phyloP scores from a whole-genome alignment of 1,140 invertebrate species.

The Parapsyche elsis region DNA sequence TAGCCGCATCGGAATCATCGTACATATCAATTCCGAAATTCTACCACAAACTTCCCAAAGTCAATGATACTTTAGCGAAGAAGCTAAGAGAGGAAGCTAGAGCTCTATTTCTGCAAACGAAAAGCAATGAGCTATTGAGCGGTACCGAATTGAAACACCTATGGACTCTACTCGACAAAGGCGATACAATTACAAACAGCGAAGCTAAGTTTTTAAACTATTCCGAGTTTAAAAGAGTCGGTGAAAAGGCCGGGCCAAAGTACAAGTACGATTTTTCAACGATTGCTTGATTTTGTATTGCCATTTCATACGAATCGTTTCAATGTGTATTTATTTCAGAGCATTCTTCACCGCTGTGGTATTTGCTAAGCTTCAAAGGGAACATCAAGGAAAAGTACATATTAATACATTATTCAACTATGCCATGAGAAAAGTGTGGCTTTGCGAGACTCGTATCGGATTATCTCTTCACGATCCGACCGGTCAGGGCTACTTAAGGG shows the following conservation, averaged over 20 bases:
- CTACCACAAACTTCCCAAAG: conserved; percentile 81
- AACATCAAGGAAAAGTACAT: conserved; percentile 83
- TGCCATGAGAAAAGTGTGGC: conserved; percentile 94
- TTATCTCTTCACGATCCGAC: conserved; percentile 93
- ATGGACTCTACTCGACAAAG: conserved; percentile 84
- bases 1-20: conserved; percentile 31
- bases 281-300: neutral
- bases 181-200: conserved; percentile 77
- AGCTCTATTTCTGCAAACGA: conserved; percentile 85
- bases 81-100: conserved; percentile 89
- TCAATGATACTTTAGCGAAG: conserved; percentile 79
- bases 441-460: conserved; percentile 92
- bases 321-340: conserved; percentile 57
- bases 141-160: conserved; percentile 88
- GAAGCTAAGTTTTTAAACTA: conserved; percentile 90
- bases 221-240: conserved; percentile 83
- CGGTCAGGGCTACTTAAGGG: conserved; percentile 91
- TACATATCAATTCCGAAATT: conserved; percentile 69
- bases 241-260: conserved; percentile 75
- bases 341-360: conserved; percentile 87
- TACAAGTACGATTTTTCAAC: conserved; percentile 67
- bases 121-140: conserved; percentile 84
- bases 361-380: conserved; percentile 88
- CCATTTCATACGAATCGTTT: neutral
- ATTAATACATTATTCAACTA: conserved; percentile 93